Base-by-base conservation (phyloP, 1,140 invertebrate genomes). In the Harlomillsia oculata region DNA sequence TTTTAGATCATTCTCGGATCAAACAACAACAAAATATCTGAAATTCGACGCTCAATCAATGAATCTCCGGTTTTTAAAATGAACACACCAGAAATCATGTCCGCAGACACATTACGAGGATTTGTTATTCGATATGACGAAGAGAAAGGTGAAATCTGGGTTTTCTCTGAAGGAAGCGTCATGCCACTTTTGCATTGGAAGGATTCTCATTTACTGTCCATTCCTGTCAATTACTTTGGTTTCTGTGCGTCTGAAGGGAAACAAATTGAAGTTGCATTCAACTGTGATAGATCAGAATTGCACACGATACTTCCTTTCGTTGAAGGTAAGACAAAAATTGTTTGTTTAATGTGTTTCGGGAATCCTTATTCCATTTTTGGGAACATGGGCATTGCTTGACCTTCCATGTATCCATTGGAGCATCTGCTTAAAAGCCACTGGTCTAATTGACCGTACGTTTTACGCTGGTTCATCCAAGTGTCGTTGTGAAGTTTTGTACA, bases 401-500 rank as follows among this genome's bases (percentile, higher is more conserved):
- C 32, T 6, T 32, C 55, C n/a, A 29, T 29, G 44, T 57, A 63
- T 5, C 56, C 49, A 29, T 52, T 50, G 21, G 39, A 29, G 37
- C 62, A 63, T 44, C 46, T 41, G 11, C 43, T 39, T 5, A 29
- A 34, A 13, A 63, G 21, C 59, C 62, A 66, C 20, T 50, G 25
- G 32, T 64, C 62, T 13, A 66, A 59, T n/a, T 59, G 49, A 3
- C 58, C 45, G 29, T 67, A 64, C 21, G 56, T 39, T 41, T 66
- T 66, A 25, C 18, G 53, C 32, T 66, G 56, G 0, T 28, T 51
- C 20, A 30, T 18, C 51, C 53, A 55, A 13, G 58, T 14, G 1
- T 54, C 46, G 51, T 62, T 41, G 29, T 66, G 56, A 23, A 66
- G 29, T 37, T 66, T 61, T n/a, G 50, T 40, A 48, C 66, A 67